These are phyloP conservation scores for Panagrolaimus sp. DNA, from an alignment of 1,140 invertebrate species.

Conservation along the genomic window DNA sequence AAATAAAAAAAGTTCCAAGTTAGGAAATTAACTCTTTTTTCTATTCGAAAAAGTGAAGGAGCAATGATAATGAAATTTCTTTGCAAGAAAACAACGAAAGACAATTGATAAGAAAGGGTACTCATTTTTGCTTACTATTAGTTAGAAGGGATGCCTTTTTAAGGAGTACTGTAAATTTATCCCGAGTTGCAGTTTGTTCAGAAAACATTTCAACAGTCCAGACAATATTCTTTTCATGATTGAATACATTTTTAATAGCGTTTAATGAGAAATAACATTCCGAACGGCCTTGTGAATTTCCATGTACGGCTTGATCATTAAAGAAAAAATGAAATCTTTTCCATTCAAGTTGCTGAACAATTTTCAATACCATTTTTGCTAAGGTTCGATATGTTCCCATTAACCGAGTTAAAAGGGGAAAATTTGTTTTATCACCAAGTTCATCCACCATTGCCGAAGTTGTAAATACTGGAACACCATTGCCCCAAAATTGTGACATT, in stretches of 20 bases:
- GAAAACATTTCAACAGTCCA: constrained; percentile 65
- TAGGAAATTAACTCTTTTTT: not conserved
- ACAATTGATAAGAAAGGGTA: no score
- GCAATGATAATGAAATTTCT: not conserved
- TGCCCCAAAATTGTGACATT: constrained; percentile 75
- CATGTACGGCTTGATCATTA: constrained; percentile 66
- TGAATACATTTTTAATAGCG: constrained; percentile 68
- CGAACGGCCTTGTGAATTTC: constrained; percentile 42
- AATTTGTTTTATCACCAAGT: constrained; percentile 70
- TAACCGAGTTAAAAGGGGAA: constrained; percentile 75
- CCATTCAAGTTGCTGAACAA: constrained; percentile 72
- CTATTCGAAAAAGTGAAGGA: not conserved
- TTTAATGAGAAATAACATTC: constrained; percentile 71
- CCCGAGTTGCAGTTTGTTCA: constrained; percentile 62
- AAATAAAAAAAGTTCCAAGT: not conserved
- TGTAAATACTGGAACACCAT: constrained; percentile 74
- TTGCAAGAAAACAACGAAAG: no score
- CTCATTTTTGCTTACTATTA: constrained; percentile 72
- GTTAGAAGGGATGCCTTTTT: constrained; percentile 67
- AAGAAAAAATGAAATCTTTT: constrained; percentile 65
- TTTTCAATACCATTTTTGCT: constrained; percentile 68
- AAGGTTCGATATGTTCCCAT: constrained; percentile 75
- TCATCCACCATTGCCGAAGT: constrained; percentile 76
- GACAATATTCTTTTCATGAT: constrained; percentile 63
- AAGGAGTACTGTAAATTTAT: constrained; percentile 67